Conservation (phyloP, 2,888 invertebrate species). For the Tupiocoris notatus region DNA sequence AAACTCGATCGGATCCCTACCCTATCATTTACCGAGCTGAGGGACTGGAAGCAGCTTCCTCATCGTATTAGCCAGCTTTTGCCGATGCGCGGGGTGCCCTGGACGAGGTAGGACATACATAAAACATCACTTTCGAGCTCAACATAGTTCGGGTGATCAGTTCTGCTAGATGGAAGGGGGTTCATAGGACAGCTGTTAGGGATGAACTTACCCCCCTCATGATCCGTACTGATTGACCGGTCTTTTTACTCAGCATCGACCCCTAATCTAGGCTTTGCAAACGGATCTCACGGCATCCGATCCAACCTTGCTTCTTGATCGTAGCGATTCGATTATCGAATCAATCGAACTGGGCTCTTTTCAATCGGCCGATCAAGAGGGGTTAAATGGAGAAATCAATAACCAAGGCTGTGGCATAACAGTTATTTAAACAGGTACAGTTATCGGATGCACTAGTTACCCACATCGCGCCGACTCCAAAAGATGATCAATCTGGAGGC, state of each 20-base stretch:
- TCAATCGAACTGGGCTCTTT: constrained; percentile 2
- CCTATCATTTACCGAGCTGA: constrained; percentile 38
- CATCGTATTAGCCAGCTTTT: constrained; percentile 39
- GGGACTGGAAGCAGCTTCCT: constrained; percentile 21
- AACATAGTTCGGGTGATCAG: not conserved
- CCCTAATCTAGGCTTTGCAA: constrained; percentile 37
- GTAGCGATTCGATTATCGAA: not conserved
- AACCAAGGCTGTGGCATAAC: too few relatives aligned
- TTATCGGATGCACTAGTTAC: not conserved
- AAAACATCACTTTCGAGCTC: constrained; percentile 20
- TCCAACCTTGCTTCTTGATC: not conserved
- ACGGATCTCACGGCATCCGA: constrained; percentile 9
- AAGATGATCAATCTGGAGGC: too few relatives aligned
- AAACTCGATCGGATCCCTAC: constrained; percentile 38
- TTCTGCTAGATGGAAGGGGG: not conserved
- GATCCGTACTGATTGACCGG: constrained; percentile 34
- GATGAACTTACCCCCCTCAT: constrained; percentile 13
- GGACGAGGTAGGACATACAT: constrained; percentile 40
- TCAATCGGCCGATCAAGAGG: not conserved
- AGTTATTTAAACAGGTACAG: too few relatives aligned
- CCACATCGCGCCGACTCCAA: too few relatives aligned
- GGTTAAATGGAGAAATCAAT: not conserved
- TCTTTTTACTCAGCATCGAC: constrained; percentile 26
- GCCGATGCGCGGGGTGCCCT: not conserved
- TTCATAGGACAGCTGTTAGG: constrained; percentile 37